These are phyloP conservation scores for Xenopus laevis DNA, from an alignment of 2,113 vertebrate species.

Conservation along the genomic window DNA sequence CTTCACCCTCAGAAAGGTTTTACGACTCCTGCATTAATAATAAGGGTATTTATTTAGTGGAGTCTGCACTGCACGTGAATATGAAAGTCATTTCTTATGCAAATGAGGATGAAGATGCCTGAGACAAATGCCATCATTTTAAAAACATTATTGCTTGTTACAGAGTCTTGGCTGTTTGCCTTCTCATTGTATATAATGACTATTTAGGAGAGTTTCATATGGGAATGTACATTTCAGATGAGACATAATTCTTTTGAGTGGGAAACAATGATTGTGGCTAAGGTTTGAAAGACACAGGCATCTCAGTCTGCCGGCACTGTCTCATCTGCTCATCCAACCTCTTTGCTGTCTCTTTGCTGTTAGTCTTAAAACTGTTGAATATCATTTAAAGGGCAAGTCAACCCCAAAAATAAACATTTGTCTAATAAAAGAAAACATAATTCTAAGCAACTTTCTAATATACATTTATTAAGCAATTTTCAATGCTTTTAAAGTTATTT, in stretches of 20 bases:
- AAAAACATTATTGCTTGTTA: not conserved
- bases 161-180: not conserved
- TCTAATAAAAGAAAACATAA: too few relatives aligned
- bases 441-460: too few relatives aligned
- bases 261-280: too few relatives aligned
- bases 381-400: too few relatives aligned
- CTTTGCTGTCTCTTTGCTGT: too few relatives aligned
- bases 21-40: not conserved
- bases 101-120: not conserved
- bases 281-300: too few relatives aligned
- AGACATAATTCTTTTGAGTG: not conserved
- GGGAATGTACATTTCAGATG: not conserved
- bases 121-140: not conserved
- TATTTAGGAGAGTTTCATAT: slow-evolving; percentile 1
- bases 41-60: slow-evolving; percentile 8
- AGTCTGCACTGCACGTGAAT: not conserved
- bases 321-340: too few relatives aligned
- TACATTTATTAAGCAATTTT: too few relatives aligned
- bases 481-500: too few relatives aligned
- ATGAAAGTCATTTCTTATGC: not conserved
- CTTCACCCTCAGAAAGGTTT: not conserved
- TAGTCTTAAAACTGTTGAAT: too few relatives aligned
- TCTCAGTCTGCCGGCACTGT: too few relatives aligned
- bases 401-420: too few relatives aligned
- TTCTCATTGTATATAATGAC: slow-evolving; percentile 14